Evolutionary conservation across 2,797 vertebrate species (phyloP).

Genomic region (Molothrus ater): DNA sequence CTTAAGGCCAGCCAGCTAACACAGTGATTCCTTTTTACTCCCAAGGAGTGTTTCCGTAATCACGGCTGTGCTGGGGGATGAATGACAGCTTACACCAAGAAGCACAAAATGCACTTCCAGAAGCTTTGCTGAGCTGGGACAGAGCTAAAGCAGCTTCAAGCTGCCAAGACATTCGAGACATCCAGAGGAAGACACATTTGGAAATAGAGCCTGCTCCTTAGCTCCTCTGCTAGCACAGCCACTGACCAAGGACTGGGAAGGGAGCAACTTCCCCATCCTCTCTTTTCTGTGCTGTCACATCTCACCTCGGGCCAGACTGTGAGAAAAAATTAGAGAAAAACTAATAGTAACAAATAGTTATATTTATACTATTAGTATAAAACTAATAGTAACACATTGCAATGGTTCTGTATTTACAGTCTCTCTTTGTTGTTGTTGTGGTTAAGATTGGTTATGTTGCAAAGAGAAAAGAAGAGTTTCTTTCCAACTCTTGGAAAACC

Average conservation of each 20-base stretch:
- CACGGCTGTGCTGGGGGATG: conserved; percentile 39
- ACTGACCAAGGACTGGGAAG: conserved; percentile 50
- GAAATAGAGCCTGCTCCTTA: conserved; percentile 48
- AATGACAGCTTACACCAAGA: conserved; percentile 71
- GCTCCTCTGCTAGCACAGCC: conserved; percentile 28
- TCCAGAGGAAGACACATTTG: conserved; percentile 44
- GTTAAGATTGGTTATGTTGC: conserved; percentile 12
- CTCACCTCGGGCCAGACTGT: neutral
- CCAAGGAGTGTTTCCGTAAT: conserved; percentile 64
- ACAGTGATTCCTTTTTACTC: conserved; percentile 66
- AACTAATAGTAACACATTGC: conserved; percentile 33
- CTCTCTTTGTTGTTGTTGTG: neutral
- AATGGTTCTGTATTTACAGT: conserved; percentile 1
- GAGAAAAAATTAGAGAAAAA: neutral
- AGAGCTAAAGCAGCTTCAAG: conserved; percentile 59
- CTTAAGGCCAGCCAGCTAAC: conserved; percentile 68
- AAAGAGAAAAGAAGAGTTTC: conserved; percentile 20
- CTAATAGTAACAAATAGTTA: neutral
- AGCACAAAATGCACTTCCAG: conserved; percentile 71
- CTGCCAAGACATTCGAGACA: conserved; percentile 59
- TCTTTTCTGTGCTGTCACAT: neutral
- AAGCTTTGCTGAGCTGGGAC: conserved; percentile 59
- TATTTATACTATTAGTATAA: neutral
- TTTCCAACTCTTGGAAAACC: conserved; percentile 58
- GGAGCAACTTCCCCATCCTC: neutral